Evolutionary conservation across 2,888 invertebrate species (phyloP), one percentile per base, ranked within the genome.

Genomic region (Pycnomerus fuliginosus): DNA sequence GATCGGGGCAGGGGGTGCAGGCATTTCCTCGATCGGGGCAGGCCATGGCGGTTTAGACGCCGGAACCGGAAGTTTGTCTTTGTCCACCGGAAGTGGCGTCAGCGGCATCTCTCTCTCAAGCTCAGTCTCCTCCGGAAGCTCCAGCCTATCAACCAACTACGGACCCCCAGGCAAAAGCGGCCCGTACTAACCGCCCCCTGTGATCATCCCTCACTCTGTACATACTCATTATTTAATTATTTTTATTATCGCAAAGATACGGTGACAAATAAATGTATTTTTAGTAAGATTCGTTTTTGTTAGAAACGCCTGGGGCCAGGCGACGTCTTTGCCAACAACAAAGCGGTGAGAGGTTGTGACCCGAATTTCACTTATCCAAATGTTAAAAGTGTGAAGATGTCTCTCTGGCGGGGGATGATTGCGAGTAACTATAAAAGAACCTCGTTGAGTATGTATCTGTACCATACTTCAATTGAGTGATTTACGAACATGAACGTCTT

Each of bases 251-350:
- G 60, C 62, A 61, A 66, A 55, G 56, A 58, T 54, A 65, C 69
- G 69, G 69, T 69, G 69, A 67, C 69, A 69, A 67, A 68, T 68
- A 68, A 66, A 68, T 67, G 62, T 66, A 67, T 68, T 66, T 67
- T 58, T 46, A 52, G 53, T 48, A 42, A 37, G 17, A 41, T 23
- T 16, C 16, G 12, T 39, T 30, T 28, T 36, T 25, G 16, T 28
- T 10, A 14, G 16, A 22, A 35, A 23, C 28, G 25, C 34, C 14
- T 8, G 2, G 29, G 34, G 42, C 42, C 25, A 29, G 24, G 39
- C 41, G 41, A 29, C 34, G 36, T 35, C 16, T 33, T 34, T 48
- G 42, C 40, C 38, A 44, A 54, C 54, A 55, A 50, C 52, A 44
- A 22, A 16, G 44, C 37, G 36, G 52, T 52, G 52, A 52, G 52